Evolutionary conservation across 2,888 invertebrate species (phyloP), one percentile per base, ranked within the genome.

Genomic region (Pomacea canaliculata): DNA sequence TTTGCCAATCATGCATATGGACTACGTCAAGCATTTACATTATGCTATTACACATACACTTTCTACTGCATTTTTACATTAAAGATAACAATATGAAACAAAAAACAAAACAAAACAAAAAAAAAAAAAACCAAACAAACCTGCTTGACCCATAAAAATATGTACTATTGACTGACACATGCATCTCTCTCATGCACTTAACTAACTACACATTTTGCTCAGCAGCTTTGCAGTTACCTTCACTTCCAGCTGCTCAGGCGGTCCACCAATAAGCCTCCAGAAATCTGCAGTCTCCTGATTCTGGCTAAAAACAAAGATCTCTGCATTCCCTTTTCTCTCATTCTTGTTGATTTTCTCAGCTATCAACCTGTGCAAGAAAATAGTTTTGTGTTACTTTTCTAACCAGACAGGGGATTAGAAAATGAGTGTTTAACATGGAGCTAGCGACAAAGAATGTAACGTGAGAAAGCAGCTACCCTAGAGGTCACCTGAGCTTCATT

Each of bases 311-410:
- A 96, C 94, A 66, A 96, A 92, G 76, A 99, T 94, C 87, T 98
- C 97, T 0, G 97, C 95, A 89, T 95, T 95, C 89, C 96, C 97
- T 91, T 99, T 99, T 37, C 99, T 93, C 91, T 99, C 99, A 88
- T 97, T 97, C 91, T 99, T 99, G 91, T 98, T 99, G 77, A 99
- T 96, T 91, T 99, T 99, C 91, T 99, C 99, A 5, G 98, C 96
- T 93, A 99, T 94, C 19, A 99, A 92, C 74, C 97, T 93, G 67
- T 27, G 10, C 59, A 59, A 16, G 19, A 48, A 10, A 49, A 70
- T 7, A 19, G n/a, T 49, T 46, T 48, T 19, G n/a, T 19, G 10
- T 46, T 16, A 68, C 1, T 9, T 19, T 27, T n/a, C n/a, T 23
- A 68, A 49, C 37, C 16, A 48, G 23, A 19, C 48, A 19, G 51